Percentiles rank a stretch among this genome's conserved stretches.
phyloP scores from a whole-genome alignment of 2,797 vertebrate genomes.

The Xerus rutilus region DNA sequence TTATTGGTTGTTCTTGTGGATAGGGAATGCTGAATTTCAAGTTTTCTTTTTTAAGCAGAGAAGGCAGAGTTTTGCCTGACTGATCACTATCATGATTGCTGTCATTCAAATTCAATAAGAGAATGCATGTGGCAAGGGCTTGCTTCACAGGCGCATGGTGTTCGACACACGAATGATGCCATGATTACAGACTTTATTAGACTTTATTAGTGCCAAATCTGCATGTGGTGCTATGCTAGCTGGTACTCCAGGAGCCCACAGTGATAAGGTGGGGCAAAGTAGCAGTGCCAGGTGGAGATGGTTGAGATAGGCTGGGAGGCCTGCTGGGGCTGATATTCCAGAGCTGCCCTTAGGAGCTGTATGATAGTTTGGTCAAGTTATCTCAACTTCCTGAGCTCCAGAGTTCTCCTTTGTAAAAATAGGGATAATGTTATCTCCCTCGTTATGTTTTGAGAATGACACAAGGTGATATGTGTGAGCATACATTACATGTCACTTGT shows the following conservation, averaged over 20 bases:
- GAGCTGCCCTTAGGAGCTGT: not conserved
- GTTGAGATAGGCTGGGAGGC: not conserved
- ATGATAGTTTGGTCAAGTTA: not conserved
- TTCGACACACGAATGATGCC: not conserved
- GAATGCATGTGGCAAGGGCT: not conserved
- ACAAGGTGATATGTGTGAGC: not conserved
- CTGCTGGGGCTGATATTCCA: not conserved
- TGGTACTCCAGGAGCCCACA: not conserved
- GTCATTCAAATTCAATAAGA: conserved; percentile 40
- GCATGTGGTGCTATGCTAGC: not conserved
- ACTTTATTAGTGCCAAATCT: not conserved
- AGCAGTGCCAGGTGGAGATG: not conserved
- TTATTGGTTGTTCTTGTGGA: not conserved
- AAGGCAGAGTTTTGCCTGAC: conserved; percentile 16
- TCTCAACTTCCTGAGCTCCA: not conserved
- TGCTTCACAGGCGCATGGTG: not conserved
- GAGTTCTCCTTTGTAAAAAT: not conserved
- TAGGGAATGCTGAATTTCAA: conserved; percentile 66
- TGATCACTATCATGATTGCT: not conserved
- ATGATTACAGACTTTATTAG: not conserved
- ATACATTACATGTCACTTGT: not conserved
- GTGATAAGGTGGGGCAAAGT: not conserved
- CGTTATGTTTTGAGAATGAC: not conserved
- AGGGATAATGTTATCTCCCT: not conserved
- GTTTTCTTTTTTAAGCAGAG: conserved; percentile 64